A percentile compares a stretch with the other conserved stretches of the same genome.
phyloP scores from a whole-genome alignment of 2,113 vertebrate species.

The Serinus canaria region DNA sequence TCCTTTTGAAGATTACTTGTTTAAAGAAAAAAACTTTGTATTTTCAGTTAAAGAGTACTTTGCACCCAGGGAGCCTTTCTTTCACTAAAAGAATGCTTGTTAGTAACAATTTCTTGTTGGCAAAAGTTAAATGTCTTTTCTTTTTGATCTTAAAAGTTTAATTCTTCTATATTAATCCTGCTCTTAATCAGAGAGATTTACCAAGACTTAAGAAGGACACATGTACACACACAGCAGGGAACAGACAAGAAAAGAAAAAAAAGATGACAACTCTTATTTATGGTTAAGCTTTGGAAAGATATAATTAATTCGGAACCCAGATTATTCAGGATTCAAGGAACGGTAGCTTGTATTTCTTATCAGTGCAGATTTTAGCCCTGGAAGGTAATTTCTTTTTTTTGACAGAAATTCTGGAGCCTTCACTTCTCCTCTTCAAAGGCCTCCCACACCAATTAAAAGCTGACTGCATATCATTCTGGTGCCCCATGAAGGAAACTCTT shows the following conservation, averaged over 20 bases:
- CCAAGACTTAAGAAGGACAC: slow-evolving; percentile 38
- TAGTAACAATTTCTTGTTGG: slow-evolving; percentile 43
- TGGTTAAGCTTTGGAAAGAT: slow-evolving; percentile 50
- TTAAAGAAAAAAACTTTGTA: background rate
- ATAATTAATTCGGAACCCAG: slow-evolving; percentile 51
- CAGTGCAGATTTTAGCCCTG: slow-evolving; percentile 2
- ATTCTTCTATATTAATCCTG: slow-evolving; percentile 55
- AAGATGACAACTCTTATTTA: background rate
- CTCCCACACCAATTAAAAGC: slow-evolving; percentile 1
- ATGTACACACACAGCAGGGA: slow-evolving; percentile 19
- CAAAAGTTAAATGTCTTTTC: slow-evolving; percentile 37
- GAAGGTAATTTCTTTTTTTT: background rate
- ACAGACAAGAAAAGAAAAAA: slow-evolving; percentile 8
- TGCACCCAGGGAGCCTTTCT: background rate
- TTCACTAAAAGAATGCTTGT: slow-evolving; percentile 25
- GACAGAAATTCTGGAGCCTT: slow-evolving; percentile 19
- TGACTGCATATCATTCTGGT: background rate
- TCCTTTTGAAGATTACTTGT: slow-evolving; percentile 5
- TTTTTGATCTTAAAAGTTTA: slow-evolving; percentile 56
- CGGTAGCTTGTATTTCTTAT: background rate
- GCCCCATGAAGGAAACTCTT: background rate
- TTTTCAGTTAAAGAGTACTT: slow-evolving; percentile 26
- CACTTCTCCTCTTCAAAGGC: slow-evolving; percentile 10
- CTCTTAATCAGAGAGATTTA: slow-evolving; percentile 54
- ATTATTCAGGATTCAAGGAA: slow-evolving; percentile 35